phyloP scores from a whole-genome alignment of 2,797 vertebrate genomes.

The Acrocephalus scirpaceus region DNA sequence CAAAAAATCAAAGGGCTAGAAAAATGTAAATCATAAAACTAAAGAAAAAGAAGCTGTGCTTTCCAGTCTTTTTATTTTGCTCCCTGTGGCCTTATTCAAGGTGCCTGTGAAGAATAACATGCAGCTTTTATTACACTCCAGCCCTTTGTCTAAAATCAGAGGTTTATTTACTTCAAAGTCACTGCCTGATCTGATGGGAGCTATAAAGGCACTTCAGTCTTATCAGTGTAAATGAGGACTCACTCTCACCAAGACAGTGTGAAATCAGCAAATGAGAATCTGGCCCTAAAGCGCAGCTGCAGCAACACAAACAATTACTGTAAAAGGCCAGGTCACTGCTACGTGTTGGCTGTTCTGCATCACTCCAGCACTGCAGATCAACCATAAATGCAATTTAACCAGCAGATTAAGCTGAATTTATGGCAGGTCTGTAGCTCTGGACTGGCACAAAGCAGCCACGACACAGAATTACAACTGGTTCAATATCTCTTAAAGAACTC shows the following conservation, averaged over 20 bases:
- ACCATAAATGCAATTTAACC: conserved; percentile 2
- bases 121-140: conserved; percentile 27
- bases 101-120: conserved; percentile 24
- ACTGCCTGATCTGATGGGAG: conserved; percentile 48
- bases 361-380: neutral
- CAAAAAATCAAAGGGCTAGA: conserved; percentile 47
- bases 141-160: conserved; percentile 39
- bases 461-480: neutral
- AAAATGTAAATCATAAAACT: conserved; percentile 70
- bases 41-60: neutral
- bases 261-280: conserved; percentile 43
- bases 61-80: neutral
- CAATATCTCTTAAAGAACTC: rapidly evolving
- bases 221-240: conserved; percentile 55
- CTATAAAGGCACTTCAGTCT: conserved; percentile 53
- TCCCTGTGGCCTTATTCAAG: conserved; percentile 42
- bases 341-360: neutral
- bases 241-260: neutral
- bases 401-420: neutral
- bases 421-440: neutral
- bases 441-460: neutral
- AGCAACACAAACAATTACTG: neutral
- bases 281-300: neutral
- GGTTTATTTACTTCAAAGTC: conserved; percentile 62
- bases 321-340: conserved; percentile 24